Conservation (phyloP, 2,797 vertebrate genomes). For the Alectoris magna region DNA sequence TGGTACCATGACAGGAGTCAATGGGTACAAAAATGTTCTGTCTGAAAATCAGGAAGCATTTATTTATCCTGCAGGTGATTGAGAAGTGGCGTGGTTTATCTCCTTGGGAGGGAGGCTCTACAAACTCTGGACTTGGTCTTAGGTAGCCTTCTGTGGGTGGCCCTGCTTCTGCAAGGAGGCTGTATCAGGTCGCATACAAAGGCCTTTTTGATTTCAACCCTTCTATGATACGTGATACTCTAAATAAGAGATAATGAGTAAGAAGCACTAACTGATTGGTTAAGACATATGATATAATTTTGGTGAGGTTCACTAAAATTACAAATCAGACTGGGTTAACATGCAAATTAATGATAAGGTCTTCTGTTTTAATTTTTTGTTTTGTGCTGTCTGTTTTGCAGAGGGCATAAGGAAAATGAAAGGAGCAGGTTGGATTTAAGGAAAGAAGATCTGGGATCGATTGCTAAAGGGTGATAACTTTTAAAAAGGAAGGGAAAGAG, state of each 20-base stretch:
- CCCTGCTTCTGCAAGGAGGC: too few relatives aligned
- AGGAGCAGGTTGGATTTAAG: not conserved
- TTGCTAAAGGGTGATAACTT: not conserved
- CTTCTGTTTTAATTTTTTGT: not conserved
- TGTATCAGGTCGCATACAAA: too few relatives aligned
- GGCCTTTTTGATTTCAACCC: not conserved
- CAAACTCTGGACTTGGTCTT: too few relatives aligned
- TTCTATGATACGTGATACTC: not conserved
- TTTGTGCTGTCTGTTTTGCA: not conserved
- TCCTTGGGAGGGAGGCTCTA: too few relatives aligned
- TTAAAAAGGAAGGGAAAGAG: not conserved
- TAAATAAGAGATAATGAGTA: not conserved
- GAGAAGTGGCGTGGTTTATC: too few relatives aligned
- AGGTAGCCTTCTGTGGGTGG: too few relatives aligned
- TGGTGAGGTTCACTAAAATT: not conserved
- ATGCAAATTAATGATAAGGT: not conserved
- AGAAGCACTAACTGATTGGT: not conserved
- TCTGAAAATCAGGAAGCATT: too few relatives aligned
- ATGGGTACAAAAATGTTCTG: too few relatives aligned
- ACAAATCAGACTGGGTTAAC: not conserved
- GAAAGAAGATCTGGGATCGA: not conserved
- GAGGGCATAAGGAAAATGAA: not conserved
- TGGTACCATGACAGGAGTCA: not conserved
- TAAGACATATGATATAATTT: not conserved
- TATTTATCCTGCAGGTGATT: too few relatives aligned